These are phyloP conservation scores for Hypena proboscidalis DNA, from an alignment of 2,888 invertebrate species.

Conservation along the genomic window DNA sequence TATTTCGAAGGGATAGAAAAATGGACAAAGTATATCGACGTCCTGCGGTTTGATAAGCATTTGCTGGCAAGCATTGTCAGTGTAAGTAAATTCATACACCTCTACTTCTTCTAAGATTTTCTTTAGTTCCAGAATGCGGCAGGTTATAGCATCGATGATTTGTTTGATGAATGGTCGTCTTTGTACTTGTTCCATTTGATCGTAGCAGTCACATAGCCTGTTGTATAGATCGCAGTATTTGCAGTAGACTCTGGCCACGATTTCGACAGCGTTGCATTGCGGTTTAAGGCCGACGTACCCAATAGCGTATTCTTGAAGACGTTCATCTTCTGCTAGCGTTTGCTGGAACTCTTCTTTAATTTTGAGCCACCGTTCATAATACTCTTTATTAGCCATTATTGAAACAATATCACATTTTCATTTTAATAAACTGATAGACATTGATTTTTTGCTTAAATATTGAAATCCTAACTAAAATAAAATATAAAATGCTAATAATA, in stretches of 20 bases:
- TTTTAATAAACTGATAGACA: no score
- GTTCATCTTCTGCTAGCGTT: conserved; percentile 61
- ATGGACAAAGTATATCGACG: conserved; percentile 87
- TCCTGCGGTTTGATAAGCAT: conserved; percentile 89
- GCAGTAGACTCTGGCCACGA: conserved; percentile 79
- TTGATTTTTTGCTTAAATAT: no score
- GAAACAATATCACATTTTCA: no score
- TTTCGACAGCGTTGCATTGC: conserved; percentile 75
- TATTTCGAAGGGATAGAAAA: conserved; percentile 86
- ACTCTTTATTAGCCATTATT: conserved; percentile 68
- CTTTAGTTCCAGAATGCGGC: conserved; percentile 86
- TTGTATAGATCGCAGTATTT: conserved; percentile 84
- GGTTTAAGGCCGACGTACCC: conserved; percentile 68
- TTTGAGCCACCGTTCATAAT: conserved; percentile 70
- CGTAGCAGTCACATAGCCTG: conserved; percentile 85
- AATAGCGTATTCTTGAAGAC: conserved; percentile 64
- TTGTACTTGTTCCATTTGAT: conserved; percentile 87
- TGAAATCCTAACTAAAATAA: no score
- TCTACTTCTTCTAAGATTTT: conserved; percentile 83
- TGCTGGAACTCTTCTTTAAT: conserved; percentile 60
- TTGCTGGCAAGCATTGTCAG: conserved; percentile 89
- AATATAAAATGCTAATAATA: no score
- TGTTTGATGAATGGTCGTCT: conserved; percentile 83
- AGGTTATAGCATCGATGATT: conserved; percentile 85
- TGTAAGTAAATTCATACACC: conserved; percentile 88